Evolutionary conservation across 2,888 invertebrate genomes (phyloP).

Genomic region (Pilophorus perplexus): DNA sequence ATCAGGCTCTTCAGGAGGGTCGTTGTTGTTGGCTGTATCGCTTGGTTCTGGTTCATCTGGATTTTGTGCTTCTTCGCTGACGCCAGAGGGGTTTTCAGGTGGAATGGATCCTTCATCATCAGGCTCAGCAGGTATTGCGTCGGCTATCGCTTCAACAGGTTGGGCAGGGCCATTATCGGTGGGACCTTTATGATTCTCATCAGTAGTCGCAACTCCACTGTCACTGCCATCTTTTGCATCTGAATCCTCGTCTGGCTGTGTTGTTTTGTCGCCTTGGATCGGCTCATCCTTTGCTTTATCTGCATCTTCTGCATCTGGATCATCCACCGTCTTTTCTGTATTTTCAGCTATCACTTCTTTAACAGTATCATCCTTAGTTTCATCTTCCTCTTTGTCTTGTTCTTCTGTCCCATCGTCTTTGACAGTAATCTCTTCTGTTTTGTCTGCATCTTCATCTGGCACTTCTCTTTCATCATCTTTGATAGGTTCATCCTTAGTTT

Average conservation of each 20-base stretch:
- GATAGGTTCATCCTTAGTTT: background rate
- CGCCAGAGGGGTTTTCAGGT: background rate
- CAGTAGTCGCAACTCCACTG: background rate
- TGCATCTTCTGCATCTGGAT: background rate
- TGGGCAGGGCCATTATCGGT: too few species aligned
- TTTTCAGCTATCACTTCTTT: background rate
- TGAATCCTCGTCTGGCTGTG: background rate
- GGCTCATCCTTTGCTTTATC: background rate
- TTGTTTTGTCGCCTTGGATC: background rate
- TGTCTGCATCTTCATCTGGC: background rate
- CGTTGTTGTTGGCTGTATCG: background rate
- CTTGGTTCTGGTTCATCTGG: background rate
- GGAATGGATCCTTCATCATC: background rate
- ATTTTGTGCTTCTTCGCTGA: too few species aligned
- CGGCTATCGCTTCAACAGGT: too few species aligned
- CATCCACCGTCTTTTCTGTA: background rate
- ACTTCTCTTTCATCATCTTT: background rate
- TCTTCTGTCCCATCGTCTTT: background rate
- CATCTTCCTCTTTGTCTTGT: background rate
- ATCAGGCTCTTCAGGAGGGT: background rate
- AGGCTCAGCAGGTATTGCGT: too few species aligned
- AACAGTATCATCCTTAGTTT: too few species aligned
- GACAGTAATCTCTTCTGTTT: background rate
- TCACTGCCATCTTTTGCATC: background rate
- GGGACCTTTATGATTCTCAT: too few species aligned